These are phyloP conservation scores for Caenorhabditis macrosperma DNA, from an alignment of 2,888 invertebrate genomes.

Conservation along the genomic window DNA sequence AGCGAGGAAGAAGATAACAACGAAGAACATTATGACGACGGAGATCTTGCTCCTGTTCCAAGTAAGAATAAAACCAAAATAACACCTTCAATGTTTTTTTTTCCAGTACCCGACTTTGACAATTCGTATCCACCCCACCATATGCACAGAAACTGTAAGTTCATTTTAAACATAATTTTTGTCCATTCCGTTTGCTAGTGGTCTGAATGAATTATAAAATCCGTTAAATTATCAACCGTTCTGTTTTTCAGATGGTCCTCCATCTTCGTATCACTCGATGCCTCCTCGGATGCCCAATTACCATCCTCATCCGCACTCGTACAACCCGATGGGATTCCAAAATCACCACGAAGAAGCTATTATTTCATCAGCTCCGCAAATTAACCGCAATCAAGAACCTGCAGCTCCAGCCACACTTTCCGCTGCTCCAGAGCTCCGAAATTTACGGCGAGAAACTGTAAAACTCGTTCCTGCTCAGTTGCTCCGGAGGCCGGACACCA, in stretches of 20 bases:
- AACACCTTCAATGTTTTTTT: neutral
- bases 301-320: constrained; percentile 21
- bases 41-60: constrained; percentile 70
- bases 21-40: constrained; percentile 65
- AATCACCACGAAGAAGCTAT: constrained; percentile 45
- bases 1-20: constrained; percentile 64
- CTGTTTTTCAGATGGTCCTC: constrained; percentile 49
- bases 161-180: neutral
- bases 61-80: constrained; percentile 41
- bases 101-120: constrained; percentile 63
- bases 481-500: constrained; percentile 81
- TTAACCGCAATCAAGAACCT: constrained; percentile 26
- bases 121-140: constrained; percentile 27
- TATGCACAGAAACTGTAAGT: constrained; percentile 50
- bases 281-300: constrained; percentile 45
- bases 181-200: too few relatives aligned
- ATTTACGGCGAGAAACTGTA: constrained; percentile 87
- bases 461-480: constrained; percentile 86
- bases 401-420: constrained; percentile 80
- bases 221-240: neutral
- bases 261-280: constrained; percentile 54
- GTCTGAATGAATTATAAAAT: too few relatives aligned
- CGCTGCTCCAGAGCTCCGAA: constrained; percentile 93
- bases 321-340: constrained; percentile 65
- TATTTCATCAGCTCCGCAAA: constrained; percentile 64